A percentile compares a stretch with the other conserved stretches of the same genome.
These are phyloP conservation scores for Coboldia fuscipes DNA, from an alignment of 1,140 invertebrate species.

Conservation along the genomic window DNA sequence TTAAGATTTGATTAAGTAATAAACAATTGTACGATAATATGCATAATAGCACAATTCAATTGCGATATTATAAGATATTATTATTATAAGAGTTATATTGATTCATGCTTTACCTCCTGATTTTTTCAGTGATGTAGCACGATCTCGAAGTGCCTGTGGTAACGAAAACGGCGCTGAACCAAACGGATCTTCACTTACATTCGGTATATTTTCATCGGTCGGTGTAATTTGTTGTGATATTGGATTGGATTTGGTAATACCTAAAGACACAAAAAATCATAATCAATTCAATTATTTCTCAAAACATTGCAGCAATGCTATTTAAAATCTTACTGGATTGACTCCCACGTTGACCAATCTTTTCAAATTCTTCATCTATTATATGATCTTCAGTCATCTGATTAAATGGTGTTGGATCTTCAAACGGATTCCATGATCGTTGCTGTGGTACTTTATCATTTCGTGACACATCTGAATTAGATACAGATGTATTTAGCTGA, in stretches of 20 bases:
- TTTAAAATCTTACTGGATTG: slow-evolving; percentile 49
- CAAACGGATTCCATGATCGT: slow-evolving; percentile 60
- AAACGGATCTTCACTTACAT: slow-evolving; percentile 45
- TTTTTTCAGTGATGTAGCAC: slow-evolving; percentile 26
- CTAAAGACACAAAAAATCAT: not conserved
- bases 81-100: slow-evolving; percentile 9
- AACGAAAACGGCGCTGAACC: slow-evolving; percentile 59
- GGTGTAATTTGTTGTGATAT: not conserved
- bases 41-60: too few relatives aligned
- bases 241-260: not conserved
- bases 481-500: not conserved
- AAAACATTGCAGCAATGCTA: not conserved
- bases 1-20: too few relatives aligned
- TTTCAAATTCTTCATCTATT: slow-evolving; percentile 73
- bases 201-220: not conserved
- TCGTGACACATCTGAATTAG: slow-evolving; percentile 3
- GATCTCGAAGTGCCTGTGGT: slow-evolving; percentile 32
- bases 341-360: slow-evolving; percentile 50
- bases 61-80: too few relatives aligned
- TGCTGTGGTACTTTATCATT: slow-evolving; percentile 13
- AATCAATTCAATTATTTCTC: not conserved
- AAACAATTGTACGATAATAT: too few relatives aligned
- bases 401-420: slow-evolving; percentile 45
- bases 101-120: slow-evolving; percentile 40
- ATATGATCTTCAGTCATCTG: slow-evolving; percentile 63